Base-by-base conservation (phyloP, 2,797 vertebrate species). In the Hemitrygon akajei region DNA sequence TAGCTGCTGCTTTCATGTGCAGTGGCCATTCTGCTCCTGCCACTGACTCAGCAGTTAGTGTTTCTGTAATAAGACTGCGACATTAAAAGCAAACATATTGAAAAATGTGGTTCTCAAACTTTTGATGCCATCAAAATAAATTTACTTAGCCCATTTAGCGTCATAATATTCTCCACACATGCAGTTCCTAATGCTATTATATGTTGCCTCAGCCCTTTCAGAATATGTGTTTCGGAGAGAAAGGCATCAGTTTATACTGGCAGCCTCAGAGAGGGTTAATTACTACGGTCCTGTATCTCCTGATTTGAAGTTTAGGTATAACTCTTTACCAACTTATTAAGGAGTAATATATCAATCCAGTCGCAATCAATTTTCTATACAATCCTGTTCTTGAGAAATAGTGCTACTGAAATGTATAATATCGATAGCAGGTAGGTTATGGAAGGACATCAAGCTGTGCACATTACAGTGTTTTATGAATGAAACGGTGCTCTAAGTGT, bases 261-360 rank as follows among this genome's bases (percentile, higher is more conserved):
- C 37, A 93, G 18, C 18, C 37, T 22, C 7, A 89, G 56, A 56
- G 73, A 56, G 20, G 71, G 47, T 76, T 93, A 27, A 58, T 93
- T 93, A 75, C 30, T 93, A 76, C 18, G 73, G 73, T 30, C 14
- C 71, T 47, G 91, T n/a, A 93, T 56, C 91, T 75, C 40, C 71
- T 76, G 71, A 71, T 93, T 93, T 56, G 91, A 93, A 93, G 71
- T 93, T 75, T 93, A 71, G 47, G 91, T 56, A 76, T 71, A 75
- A 71, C 87, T 93, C 71, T 76, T 92, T 93, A 76, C 40, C 30
- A 37, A 76, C 91, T 76, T 71, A 76, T 93, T 93, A 93, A 76
- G 91, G 91, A 47, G 73, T 27, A 25, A 93, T 93, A 76, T 75
- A 75, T 76, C 71, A n/a, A n/a, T n/a, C 91, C 63, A 30, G 40